phyloP scores from a whole-genome alignment of 2,888 invertebrate genomes.

The Leptopilina drosophilae region DNA sequence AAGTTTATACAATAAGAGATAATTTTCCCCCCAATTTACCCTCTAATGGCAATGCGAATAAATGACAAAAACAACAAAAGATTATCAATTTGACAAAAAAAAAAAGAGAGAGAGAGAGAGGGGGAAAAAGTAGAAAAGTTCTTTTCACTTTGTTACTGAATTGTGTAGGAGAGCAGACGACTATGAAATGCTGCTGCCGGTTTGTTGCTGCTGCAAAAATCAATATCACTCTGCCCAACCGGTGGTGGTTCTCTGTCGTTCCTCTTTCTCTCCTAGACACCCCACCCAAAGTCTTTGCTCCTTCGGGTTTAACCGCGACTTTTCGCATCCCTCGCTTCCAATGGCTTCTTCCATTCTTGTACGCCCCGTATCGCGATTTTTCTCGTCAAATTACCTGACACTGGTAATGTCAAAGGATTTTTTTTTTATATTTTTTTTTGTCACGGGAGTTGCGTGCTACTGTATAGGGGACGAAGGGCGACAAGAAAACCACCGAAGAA shows the following conservation, averaged over 20 bases:
- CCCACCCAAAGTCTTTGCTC: constrained; percentile 37
- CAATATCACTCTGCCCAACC: constrained; percentile 66
- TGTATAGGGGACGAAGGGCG: constrained; percentile 27
- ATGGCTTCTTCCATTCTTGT: constrained; percentile 40
- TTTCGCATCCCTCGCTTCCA: constrained; percentile 37
- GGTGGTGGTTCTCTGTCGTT: constrained; percentile 34
- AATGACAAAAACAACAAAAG: neutral
- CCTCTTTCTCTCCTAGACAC: constrained; percentile 37
- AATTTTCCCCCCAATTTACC: no score
- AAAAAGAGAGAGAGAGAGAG: no score
- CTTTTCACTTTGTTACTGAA: constrained; percentile 3
- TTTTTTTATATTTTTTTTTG: constrained; percentile 9
- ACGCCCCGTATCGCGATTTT: constrained; percentile 39
- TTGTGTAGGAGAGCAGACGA: constrained; percentile 16
- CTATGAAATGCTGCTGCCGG: constrained; percentile 67
- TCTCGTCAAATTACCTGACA: constrained; percentile 41
- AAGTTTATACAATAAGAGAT: no score
- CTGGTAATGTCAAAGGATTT: constrained; percentile 41
- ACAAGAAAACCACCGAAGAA: constrained; percentile 34
- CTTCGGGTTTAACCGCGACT: constrained; percentile 39
- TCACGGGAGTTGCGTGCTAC: constrained; percentile 33
- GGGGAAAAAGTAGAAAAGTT: no score
- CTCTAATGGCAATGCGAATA: no score
- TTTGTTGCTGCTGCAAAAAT: constrained; percentile 72
- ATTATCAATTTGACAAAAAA: neutral